phyloP scores from a whole-genome alignment of 2,888 invertebrate species.

The Hipparchia semele region DNA sequence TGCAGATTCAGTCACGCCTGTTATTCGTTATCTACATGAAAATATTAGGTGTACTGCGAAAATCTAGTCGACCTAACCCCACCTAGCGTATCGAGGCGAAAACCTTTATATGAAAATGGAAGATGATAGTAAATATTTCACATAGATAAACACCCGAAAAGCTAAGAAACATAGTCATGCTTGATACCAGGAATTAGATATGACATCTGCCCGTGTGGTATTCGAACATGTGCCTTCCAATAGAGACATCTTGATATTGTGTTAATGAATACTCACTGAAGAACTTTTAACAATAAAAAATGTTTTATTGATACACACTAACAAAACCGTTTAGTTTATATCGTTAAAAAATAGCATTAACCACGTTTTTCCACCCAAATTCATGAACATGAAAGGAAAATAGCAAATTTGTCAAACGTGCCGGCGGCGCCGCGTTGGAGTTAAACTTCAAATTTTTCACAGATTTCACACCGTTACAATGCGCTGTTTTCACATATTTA shows the following conservation, averaged over 20 bases:
- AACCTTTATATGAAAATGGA: constrained; percentile 43
- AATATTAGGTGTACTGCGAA: constrained; percentile 38
- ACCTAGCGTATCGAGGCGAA: constrained; percentile 59
- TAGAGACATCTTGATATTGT: constrained; percentile 72
- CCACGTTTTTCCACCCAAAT: constrained; percentile 57
- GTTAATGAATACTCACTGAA: constrained; percentile 56
- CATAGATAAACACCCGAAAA: constrained; percentile 34
- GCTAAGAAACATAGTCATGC: constrained; percentile 47
- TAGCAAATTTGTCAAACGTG: constrained; percentile 77
- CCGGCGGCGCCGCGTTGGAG: constrained; percentile 77
- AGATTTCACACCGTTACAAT: constrained; percentile 65
- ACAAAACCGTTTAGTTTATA: constrained; percentile 46
- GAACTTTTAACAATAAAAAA: constrained; percentile 55
- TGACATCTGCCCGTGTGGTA: constrained; percentile 56
- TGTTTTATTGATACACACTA: constrained; percentile 49
- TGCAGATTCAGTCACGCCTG: constrained; percentile 37
- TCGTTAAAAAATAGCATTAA: constrained; percentile 49
- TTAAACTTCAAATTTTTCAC: constrained; percentile 70
- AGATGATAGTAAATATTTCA: constrained; percentile 25
- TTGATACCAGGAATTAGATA: constrained; percentile 48
- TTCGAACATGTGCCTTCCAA: constrained; percentile 74
- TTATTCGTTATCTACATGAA: constrained; percentile 36
- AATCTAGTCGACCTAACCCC: constrained; percentile 68
- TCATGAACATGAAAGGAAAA: constrained; percentile 63
- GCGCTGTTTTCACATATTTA: constrained; percentile 67